Base-by-base conservation (phyloP, 2,113 vertebrate genomes). In the Oreotragus oreotragus region DNA sequence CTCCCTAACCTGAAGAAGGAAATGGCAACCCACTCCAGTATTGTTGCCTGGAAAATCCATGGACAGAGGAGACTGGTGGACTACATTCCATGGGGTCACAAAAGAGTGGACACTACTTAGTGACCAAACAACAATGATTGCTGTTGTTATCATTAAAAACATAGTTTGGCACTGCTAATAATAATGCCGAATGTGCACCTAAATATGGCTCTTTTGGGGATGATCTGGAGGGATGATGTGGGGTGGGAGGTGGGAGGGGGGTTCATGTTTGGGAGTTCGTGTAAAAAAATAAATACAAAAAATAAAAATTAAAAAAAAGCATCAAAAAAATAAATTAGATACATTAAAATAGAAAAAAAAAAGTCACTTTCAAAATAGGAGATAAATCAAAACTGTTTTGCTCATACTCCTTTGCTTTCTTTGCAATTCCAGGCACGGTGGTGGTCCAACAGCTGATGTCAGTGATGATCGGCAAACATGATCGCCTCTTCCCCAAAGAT, bases 401-500 rank as follows among this genome's bases (percentile, higher is more conserved):
- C n/a, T 98, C 62, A 91, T 60, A 2, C n/a, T 2, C 0, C 5
- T 1, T 5, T 95, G 27, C 94, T 98, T 96, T 91, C 4, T 95
- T 0, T 98, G 77, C 55, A 91, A 97, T 97, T 97, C 25, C 97
- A 99, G 99, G 99, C 98, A 99, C 99, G 0, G 99, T 99, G 87
- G 99, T 99, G 91, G 99, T 99, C 93, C 99, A 99, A 98, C 99
- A 99, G 98, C 98, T 99, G 73, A 99, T 99, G 99, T 99, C 99
- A 1, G 97, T 99, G 97, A 98, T 99, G 98, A 99, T 99, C n/a
- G 99, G 99, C 94, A 99, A 99, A 73, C 99, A 99, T 0, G 99
- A 99, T 39, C 97, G 98, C 33, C 98, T 99, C 2, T 99, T 99
- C 98, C 99, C 99, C 28, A 99, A 96, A 90, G 99, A 99, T 0